Percentiles rank a stretch among this genome's conserved stretches.
phyloP scores from a whole-genome alignment of 64 coral and sea anemone species.

The Pocillopora verrucosa region DNA sequence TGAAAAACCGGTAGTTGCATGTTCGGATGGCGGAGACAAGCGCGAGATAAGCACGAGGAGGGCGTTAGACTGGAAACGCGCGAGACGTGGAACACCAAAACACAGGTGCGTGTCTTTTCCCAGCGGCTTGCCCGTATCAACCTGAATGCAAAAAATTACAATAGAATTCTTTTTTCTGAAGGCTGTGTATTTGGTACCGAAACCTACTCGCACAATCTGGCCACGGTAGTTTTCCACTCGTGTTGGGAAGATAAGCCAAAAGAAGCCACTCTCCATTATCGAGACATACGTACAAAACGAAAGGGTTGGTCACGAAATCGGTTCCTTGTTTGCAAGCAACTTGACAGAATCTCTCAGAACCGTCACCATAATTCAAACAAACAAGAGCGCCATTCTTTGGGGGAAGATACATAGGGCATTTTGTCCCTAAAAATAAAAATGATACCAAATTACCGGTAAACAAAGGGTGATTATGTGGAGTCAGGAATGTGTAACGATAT shows the following conservation, averaged over 20 bases:
- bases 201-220: background rate
- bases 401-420: conserved; percentile 6
- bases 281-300: background rate
- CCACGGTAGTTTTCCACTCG: background rate
- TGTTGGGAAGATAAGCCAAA: background rate
- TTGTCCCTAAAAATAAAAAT: conserved; percentile 12
- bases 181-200: too few relatives aligned
- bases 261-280: background rate
- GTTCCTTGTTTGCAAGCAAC: background rate
- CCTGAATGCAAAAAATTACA: too few relatives aligned
- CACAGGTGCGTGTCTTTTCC: too few relatives aligned
- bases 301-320: background rate
- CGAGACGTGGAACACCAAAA: too few relatives aligned
- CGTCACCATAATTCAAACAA: conserved; percentile 9
- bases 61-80: too few relatives aligned
- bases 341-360: background rate
- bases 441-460: background rate
- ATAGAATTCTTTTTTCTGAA: too few relatives aligned
- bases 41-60: too few relatives aligned
- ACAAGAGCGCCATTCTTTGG: conserved; percentile 12
- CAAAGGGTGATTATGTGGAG: background rate
- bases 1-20: too few relatives aligned
- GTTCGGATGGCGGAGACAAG: too few relatives aligned
- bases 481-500: too few relatives aligned
- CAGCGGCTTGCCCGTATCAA: too few relatives aligned